Evolutionary conservation across 2,797 vertebrate genomes (phyloP), one percentile per base, ranked within the genome.

Genomic region (Halcyon chelicuti): DNA sequence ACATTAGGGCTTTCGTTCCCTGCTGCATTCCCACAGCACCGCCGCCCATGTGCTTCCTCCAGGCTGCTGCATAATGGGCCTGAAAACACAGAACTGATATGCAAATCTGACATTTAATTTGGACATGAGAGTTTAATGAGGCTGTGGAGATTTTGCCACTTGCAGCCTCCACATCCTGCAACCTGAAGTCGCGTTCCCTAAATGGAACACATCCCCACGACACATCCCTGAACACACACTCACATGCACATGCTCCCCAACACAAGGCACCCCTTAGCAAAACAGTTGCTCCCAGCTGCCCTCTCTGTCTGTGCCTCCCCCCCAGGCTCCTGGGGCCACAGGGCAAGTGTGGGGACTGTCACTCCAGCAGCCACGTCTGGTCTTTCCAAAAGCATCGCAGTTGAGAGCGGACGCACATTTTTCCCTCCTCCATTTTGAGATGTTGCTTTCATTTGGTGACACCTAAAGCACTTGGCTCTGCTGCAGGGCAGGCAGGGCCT

Each of bases 51-150:
- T 1, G 2, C 72, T 55, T 84, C 77, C 65, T 85, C 83, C 63
- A 0, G 0, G 61, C 83, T 80, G 90, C 94, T 68, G 76, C 57
- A 62, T 28, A 71, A 87, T 5, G 1, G 86, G 52, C 73, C 90
- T 75, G 63, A 63, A 88, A 94, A 76, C 70, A 68, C 57, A 79
- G 93, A 91, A 72, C 90, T 1, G 1, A 70, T 96, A 96, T 96
- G 96, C 94, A 97, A 96, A 97, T 95, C 93, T 97, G 97, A 94
- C 94, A 97, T 97, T 97, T 97, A 78, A 97, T 97, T 97, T 96
- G 95, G 97, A 95, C 79, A 79, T 29, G 49, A 93, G 94, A 42
- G 77, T 77, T 96, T 94, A 95, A 96, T 93, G 91, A 97, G 93
- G 84, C 94, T 95, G 94, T 76, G 91, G 90, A 93, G 92, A 94